A percentile compares a stretch with the other conserved stretches of the same genome.
Evolutionary conservation across 2,797 vertebrate genomes (phyloP).

Genomic region (Enteromius afrohamiltoni): DNA sequence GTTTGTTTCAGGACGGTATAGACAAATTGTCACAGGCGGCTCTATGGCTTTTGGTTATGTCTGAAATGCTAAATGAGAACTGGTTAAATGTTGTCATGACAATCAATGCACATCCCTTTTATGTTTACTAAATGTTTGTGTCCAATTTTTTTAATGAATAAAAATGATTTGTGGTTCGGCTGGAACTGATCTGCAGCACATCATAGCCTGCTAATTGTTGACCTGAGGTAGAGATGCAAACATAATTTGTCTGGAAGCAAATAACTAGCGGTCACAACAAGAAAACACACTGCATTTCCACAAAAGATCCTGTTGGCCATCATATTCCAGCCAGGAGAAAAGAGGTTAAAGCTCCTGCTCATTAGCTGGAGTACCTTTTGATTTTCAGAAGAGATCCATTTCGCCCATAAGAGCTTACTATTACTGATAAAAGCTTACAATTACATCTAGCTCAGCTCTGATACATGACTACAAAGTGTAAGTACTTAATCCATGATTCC

Average conservation of each 20-base stretch:
- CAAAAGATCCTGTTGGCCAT: not conserved
- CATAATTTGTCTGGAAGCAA: not conserved
- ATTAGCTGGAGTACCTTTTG: constrained; percentile 29
- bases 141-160: not conserved
- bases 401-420: not conserved
- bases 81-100: constrained; percentile 16
- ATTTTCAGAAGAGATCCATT: constrained; percentile 28
- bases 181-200: not conserved
- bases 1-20: not conserved
- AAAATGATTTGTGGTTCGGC: not conserved
- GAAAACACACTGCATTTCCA: not conserved
- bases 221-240: constrained; percentile 1
- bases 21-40: not conserved
- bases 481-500: constrained; percentile 30
- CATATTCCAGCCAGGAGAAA: constrained; percentile 8
- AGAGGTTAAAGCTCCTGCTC: constrained; percentile 14
- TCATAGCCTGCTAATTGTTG: constrained; percentile 2
- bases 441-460: constrained; percentile 20
- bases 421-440: constrained; percentile 41
- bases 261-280: constrained; percentile 1
- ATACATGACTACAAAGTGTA: constrained; percentile 22
- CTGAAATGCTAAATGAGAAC: not conserved
- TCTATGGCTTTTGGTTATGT: constrained; percentile 9
- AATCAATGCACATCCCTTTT: not conserved
- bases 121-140: not conserved